phyloP scores from a whole-genome alignment of 2,888 invertebrate genomes.

The Halictus ligatus region DNA sequence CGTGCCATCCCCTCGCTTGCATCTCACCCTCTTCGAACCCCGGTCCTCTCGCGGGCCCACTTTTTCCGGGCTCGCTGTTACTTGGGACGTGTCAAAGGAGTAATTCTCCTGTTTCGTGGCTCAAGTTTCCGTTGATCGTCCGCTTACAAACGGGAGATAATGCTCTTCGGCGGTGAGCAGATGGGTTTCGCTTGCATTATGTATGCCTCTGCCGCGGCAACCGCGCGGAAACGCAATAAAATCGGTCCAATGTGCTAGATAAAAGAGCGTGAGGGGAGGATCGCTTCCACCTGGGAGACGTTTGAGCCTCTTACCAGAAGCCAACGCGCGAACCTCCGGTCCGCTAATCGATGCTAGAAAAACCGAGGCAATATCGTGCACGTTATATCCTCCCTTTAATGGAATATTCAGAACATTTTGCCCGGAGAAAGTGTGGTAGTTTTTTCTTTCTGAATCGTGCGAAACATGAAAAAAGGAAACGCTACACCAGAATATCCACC shows the following conservation, averaged over 20 bases:
- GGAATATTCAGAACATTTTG: neutral
- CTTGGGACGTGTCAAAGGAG: constrained; percentile 63
- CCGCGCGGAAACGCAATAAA: neutral
- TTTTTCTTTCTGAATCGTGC: neutral
- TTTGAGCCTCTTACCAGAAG: neutral
- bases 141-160: constrained; percentile 54
- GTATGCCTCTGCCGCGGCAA: neutral
- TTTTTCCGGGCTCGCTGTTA: constrained; percentile 43
- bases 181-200: constrained; percentile 1
- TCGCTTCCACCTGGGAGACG: neutral
- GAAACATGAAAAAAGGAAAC: no score
- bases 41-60: constrained; percentile 12
- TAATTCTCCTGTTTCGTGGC: constrained; percentile 65
- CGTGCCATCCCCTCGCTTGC: constrained; percentile 29
- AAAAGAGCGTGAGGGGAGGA: neutral
- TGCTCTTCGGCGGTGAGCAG: neutral
- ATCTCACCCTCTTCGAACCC: neutral
- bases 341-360: neutral
- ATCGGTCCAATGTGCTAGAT: neutral
- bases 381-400: neutral
- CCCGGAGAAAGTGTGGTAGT: neutral
- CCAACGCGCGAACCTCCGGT: neutral
- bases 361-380: neutral
- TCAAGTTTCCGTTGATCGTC: constrained; percentile 52
- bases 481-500: no score